phyloP scores from a whole-genome alignment of 2,888 invertebrate genomes.

The Pammene fasciana region DNA sequence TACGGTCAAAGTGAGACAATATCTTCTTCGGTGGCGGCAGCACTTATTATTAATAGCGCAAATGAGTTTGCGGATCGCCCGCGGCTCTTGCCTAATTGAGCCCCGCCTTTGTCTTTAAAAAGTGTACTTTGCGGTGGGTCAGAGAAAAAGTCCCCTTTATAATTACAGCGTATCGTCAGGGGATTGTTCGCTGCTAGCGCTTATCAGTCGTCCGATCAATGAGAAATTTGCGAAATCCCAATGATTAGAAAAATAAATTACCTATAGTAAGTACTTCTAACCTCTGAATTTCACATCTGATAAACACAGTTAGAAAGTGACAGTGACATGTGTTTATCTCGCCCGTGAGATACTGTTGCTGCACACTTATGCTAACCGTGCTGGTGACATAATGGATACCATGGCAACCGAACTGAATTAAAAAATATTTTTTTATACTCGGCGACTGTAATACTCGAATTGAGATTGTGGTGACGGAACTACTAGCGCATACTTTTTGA shows the following conservation, averaged over 20 bases:
- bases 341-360: too few relatives aligned
- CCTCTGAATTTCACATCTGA: too few relatives aligned
- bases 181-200: neutral
- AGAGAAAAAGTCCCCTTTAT: constrained; percentile 8
- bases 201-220: neutral
- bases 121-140: constrained; percentile 1
- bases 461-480: too few relatives aligned
- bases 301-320: too few relatives aligned
- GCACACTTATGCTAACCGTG: too few relatives aligned
- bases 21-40: neutral
- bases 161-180: constrained; percentile 12
- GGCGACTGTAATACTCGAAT: too few relatives aligned
- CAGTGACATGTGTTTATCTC: too few relatives aligned
- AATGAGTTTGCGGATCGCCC: constrained; percentile 35
- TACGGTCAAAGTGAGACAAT: constrained; percentile 3
- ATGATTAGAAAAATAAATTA: neutral
- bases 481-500: too few relatives aligned
- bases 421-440: too few relatives aligned
- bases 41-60: constrained; percentile 34
- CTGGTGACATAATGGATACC: too few relatives aligned
- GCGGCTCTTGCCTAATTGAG: constrained; percentile 31
- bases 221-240: neutral
- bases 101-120: constrained; percentile 26
- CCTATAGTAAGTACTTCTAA: too few relatives aligned
- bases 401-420: too few relatives aligned